Evolutionary conservation across 1,140 invertebrate genomes (phyloP).

Genomic region (Bombus vancouverensis): DNA sequence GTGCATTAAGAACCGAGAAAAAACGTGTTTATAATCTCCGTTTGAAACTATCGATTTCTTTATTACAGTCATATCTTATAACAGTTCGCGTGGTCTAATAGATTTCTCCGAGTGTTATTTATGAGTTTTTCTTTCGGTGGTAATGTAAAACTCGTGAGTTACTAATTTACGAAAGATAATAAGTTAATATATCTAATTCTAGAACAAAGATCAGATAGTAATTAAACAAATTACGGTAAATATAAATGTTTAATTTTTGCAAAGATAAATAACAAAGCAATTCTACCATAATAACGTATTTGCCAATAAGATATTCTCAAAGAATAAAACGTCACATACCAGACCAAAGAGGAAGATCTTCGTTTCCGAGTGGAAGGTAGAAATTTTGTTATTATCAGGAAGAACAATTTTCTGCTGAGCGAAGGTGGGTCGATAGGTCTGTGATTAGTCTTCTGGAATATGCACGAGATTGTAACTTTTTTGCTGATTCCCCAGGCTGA

Average conservation of each 20-base stretch:
- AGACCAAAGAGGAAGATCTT: not conserved
- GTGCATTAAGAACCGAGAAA: not conserved
- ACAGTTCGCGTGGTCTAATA: not conserved
- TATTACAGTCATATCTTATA: not conserved
- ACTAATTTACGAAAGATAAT: not conserved
- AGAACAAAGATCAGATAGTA: not conserved
- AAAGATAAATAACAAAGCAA: not conserved
- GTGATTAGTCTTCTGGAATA: conserved; percentile 14
- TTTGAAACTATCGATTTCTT: not conserved
- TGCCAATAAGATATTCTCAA: not conserved
- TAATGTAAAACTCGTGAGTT: not conserved
- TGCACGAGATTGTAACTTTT: conserved; percentile 25
- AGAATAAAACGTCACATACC: conserved; percentile 34
- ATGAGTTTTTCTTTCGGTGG: not conserved
- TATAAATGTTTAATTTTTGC: not conserved
- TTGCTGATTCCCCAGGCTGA: not conserved
- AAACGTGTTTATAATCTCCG: not conserved
- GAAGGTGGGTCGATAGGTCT: conserved; percentile 3
- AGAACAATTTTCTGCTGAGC: conserved; percentile 13
- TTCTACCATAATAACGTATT: not conserved
- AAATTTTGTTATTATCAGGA: conserved; percentile 17
- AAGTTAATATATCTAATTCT: not conserved
- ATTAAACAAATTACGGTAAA: not conserved
- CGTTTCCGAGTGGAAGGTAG: conserved; percentile 4
- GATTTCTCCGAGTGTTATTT: not conserved